Evolutionary conservation across 2,113 vertebrate species (phyloP).

Genomic region (Pelobates fuscus): DNA sequence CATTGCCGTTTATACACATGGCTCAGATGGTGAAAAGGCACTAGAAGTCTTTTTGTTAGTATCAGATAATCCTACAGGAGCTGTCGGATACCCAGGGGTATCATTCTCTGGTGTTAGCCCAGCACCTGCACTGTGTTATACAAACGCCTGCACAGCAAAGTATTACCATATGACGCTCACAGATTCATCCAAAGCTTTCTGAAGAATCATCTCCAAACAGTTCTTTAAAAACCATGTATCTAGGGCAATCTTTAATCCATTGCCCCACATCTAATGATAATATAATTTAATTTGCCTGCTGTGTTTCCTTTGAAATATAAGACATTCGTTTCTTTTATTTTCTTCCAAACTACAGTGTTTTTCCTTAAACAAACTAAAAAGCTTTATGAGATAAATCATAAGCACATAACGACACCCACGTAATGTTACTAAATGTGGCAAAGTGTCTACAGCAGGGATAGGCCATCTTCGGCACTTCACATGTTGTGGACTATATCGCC

Average conservation of each 20-base stretch:
- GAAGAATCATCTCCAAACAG: not conserved
- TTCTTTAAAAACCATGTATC: too few species aligned
- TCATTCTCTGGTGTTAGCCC: not conserved
- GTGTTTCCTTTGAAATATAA: not conserved
- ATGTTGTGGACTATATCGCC: too few species aligned
- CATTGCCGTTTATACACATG: not conserved
- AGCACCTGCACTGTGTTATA: conserved; percentile 11
- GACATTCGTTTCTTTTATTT: too few species aligned
- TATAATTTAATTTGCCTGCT: not conserved
- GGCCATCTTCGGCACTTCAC: too few species aligned
- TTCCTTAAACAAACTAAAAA: too few species aligned
- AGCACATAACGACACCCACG: too few species aligned
- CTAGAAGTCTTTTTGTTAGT: not conserved
- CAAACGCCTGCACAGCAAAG: not conserved
- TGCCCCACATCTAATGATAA: not conserved
- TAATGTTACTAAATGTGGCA: too few species aligned
- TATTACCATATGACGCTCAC: conserved; percentile 1
- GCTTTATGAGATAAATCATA: too few species aligned
- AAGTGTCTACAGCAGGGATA: too few species aligned
- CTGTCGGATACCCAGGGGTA: not conserved
- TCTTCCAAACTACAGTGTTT: too few species aligned
- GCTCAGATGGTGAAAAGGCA: conserved; percentile 14
- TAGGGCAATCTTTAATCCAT: not conserved
- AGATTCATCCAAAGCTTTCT: not conserved
- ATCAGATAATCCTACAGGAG: conserved; percentile 9